Percentiles rank a stretch among this genome's conserved stretches.
phyloP scores from a whole-genome alignment of 2,888 invertebrate species.

The Drosophila putrida region DNA sequence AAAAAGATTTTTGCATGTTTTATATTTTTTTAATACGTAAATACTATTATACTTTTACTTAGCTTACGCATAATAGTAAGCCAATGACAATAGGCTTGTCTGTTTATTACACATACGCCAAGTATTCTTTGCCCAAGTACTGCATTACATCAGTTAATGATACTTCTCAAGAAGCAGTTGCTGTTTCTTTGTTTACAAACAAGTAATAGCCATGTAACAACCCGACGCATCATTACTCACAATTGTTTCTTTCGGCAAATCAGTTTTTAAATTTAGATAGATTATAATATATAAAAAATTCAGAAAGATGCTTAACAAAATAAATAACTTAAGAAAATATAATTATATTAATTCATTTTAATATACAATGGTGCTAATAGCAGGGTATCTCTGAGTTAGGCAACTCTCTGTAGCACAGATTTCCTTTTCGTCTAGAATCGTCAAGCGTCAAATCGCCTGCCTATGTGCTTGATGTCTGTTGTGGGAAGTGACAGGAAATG shows the following conservation, averaged over 20 bases:
- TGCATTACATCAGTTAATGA: neutral
- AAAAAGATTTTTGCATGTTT: too few species aligned
- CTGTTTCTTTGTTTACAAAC: conserved; percentile 5
- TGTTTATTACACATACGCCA: conserved; percentile 28
- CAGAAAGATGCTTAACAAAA: too few species aligned
- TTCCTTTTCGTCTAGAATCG: neutral
- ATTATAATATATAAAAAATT: too few species aligned
- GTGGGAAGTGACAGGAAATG: conserved; percentile 54
- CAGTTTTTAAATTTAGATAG: too few species aligned
- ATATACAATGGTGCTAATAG: neutral
- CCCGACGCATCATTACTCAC: neutral
- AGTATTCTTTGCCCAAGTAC: neutral
- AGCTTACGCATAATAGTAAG: too few species aligned
- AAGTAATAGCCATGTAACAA: conserved; percentile 9
- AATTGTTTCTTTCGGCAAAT: neutral
- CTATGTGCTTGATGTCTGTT: conserved; percentile 1
- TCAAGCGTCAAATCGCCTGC: neutral
- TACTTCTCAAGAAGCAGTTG: neutral
- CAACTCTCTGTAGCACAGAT: neutral
- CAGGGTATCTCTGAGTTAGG: neutral
- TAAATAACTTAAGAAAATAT: neutral
- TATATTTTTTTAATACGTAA: too few species aligned
- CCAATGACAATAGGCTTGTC: neutral
- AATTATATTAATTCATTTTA: neutral
- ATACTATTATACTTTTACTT: too few species aligned